Evolutionary conservation across 2,113 vertebrate species (phyloP).

Genomic region (Macrotus californicus): DNA sequence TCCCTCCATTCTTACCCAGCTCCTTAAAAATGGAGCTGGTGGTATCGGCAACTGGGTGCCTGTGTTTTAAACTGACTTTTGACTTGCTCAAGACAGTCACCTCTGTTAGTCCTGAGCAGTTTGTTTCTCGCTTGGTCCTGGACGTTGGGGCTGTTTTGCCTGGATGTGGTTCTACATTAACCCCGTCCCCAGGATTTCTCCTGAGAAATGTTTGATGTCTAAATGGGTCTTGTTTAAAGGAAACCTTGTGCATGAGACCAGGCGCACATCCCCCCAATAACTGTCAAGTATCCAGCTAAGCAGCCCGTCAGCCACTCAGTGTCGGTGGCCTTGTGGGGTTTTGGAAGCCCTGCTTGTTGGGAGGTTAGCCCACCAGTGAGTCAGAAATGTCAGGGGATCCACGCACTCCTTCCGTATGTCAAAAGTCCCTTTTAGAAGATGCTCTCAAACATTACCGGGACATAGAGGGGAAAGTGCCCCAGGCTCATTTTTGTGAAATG

Average conservation of each 20-base stretch:
- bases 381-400: not conserved
- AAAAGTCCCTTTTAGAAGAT: not conserved
- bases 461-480: not conserved
- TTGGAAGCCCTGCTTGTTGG: not conserved
- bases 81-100: not conserved
- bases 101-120: slow-evolving; percentile 3
- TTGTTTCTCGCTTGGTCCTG: not conserved
- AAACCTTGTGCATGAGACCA: not conserved
- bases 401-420: not conserved
- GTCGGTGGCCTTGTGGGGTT: not conserved
- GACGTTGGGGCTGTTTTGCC: not conserved
- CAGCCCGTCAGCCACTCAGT: not conserved
- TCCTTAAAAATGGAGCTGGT: not conserved
- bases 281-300: not conserved
- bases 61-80: not conserved
- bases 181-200: not conserved
- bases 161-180: not conserved
- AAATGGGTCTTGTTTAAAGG: slow-evolving; percentile 22
- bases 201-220: slow-evolving; percentile 12
- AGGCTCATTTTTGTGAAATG: not conserved
- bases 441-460: not conserved
- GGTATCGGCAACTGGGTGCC: not conserved
- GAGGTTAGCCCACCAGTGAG: not conserved
- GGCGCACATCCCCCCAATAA: not conserved
- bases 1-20: not conserved